Conservation (phyloP, 2,113 vertebrate species). For the Engystomops pustulosus region DNA sequence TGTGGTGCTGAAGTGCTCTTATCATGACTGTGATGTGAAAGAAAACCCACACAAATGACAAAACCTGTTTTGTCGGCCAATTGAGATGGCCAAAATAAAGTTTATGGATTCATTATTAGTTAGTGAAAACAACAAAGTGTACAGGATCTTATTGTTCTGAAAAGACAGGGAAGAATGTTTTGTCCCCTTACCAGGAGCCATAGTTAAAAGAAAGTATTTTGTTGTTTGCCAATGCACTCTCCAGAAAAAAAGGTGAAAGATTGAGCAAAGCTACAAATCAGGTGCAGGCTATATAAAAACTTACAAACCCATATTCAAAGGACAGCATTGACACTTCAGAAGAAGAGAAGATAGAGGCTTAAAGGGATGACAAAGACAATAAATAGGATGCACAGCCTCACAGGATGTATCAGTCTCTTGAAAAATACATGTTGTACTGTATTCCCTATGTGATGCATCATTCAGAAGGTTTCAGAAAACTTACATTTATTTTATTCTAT, state of each 20-base stretch:
- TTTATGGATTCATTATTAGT: neutral
- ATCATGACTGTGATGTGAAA: no score
- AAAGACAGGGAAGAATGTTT: neutral
- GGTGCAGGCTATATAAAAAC: neutral
- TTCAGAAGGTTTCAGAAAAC: constrained; percentile 15
- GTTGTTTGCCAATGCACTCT: neutral
- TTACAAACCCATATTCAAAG: neutral
- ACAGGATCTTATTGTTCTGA: no score
- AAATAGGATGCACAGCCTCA: neutral
- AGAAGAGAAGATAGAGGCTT: neutral
- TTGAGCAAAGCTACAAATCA: neutral
- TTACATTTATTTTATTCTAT: constrained; percentile 16
- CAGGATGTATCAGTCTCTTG: neutral
- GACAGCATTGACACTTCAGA: neutral
- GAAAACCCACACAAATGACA: no score
- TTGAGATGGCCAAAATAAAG: no score
- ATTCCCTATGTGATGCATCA: constrained; percentile 13
- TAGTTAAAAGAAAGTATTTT: no score
- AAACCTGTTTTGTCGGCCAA: no score
- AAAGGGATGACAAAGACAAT: neutral
- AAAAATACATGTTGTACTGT: constrained; percentile 14
- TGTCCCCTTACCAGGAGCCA: no score
- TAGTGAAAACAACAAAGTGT: neutral
- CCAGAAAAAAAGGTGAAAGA: neutral
- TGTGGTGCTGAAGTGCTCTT: no score